Conservation (phyloP, 2,113 vertebrate genomes). For the Pterocles burchelli region DNA sequence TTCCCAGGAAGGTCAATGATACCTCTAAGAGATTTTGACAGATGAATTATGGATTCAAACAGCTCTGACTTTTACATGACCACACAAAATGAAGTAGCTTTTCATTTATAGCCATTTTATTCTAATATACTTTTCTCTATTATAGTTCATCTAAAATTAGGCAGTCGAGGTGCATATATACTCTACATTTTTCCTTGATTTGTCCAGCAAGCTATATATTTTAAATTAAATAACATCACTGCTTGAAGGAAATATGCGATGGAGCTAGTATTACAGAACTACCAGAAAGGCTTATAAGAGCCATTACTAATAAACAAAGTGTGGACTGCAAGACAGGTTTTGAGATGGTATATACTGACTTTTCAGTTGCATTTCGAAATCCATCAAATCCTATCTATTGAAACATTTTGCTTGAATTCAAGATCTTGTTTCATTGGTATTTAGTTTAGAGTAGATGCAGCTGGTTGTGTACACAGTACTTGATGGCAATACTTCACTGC, state of each 20-base stretch:
- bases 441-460: background rate
- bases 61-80: constrained; percentile 57
- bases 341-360: background rate
- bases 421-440: background rate
- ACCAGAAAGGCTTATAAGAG: background rate
- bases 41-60: constrained; percentile 68
- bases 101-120: constrained; percentile 65
- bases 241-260: constrained; percentile 3
- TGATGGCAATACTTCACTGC: background rate
- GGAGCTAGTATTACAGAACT: background rate
- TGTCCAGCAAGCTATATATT: constrained; percentile 27
- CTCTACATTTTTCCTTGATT: constrained; percentile 31
- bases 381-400: background rate
- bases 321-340: background rate
- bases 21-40: constrained; percentile 69
- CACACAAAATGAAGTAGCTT: constrained; percentile 62
- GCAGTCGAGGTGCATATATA: constrained; percentile 6
- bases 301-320: background rate
- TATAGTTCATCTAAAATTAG: constrained; percentile 62
- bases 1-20: constrained; percentile 68
- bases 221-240: constrained; percentile 40
- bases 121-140: constrained; percentile 55
- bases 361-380: background rate
- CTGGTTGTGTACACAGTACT: background rate
- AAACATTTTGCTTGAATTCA: background rate